A percentile compares a stretch with the other conserved stretches of the same genome.
Evolutionary conservation across 2,888 invertebrate genomes (phyloP).

Genomic region (Mechanitis messenoides): DNA sequence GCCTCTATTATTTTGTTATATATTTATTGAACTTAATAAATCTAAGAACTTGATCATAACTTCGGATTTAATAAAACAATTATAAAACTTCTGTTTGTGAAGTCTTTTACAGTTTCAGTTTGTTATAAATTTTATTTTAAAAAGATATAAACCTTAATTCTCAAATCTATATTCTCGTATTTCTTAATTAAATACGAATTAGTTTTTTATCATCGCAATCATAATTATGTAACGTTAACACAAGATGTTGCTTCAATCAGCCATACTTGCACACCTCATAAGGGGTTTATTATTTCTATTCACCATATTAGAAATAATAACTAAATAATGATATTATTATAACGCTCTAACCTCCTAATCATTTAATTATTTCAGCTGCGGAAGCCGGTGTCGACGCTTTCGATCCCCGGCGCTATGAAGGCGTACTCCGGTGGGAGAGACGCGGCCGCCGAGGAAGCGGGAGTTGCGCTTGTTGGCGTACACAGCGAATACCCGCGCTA

Average conservation of each 20-base stretch:
- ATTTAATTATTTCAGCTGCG: constrained; percentile 85
- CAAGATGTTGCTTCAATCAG: background rate
- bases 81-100: too few relatives aligned
- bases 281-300: background rate
- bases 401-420: constrained; percentile 96
- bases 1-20: too few relatives aligned
- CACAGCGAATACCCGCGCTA: constrained; percentile 94
- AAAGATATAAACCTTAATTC: too few relatives aligned
- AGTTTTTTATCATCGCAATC: too few relatives aligned
- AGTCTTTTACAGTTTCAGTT: too few relatives aligned
- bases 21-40: too few relatives aligned
- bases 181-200: too few relatives aligned
- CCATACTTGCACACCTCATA: background rate
- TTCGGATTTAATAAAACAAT: too few relatives aligned
- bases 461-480: constrained; percentile 91
- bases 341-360: background rate
- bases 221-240: too few relatives aligned
- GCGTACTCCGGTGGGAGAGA: constrained; percentile 79
- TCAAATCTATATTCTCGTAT: too few relatives aligned
- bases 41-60: too few relatives aligned
- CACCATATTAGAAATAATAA: background rate
- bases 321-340: background rate
- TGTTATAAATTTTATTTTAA: too few relatives aligned
- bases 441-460: constrained; percentile 85
- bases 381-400: constrained; percentile 97